Evolutionary conservation across 2,113 vertebrate species (phyloP), one percentile per base, ranked within the genome.

Genomic region (Ardeotis arabs): DNA sequence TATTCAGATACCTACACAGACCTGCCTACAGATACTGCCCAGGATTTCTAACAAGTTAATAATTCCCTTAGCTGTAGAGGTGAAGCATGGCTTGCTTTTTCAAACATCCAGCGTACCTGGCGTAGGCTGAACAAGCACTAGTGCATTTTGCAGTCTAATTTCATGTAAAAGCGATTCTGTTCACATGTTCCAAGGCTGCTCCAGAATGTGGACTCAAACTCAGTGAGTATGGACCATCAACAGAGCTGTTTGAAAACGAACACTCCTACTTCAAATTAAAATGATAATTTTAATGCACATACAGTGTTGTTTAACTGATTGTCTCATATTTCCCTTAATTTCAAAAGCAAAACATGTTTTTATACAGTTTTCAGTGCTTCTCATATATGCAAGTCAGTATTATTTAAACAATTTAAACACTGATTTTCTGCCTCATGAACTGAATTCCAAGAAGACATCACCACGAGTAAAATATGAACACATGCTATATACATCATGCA

Each of bases 371-470:
- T 28, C 14, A 53, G 24, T 23, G 49, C 59, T 81, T 69, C 73
- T 92, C 70, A 47, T 64, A 35, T 5, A 62, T 16, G 56, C 41
- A 89, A 67, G 7, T 73, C 41, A 39, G 45, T 49, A 44, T 74
- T 58, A 53, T 44, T 88, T 63, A 55, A 89, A 22, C 8, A 27
- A 63, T 53, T 55, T 49, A 63, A 72, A 59, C 33, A 74, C 18
- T 39, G 28, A 62, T 82, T 84, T 91, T 93, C 47, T 89, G 52
- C 47, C 49, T 86, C 16, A 27, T 79, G 18, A 90, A 52, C 39
- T 35, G 76, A 89, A 84, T 59, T 94, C 90, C 81, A 94, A 67
- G 73, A 93, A 64, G 60, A 84, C 25, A 27, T 79, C 90, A 73
- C 27, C 68, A 87, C 15, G 4, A 93, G 31, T 63, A 74, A 93